Base-by-base conservation (phyloP, 2,797 vertebrate species). In the Leuciscus waleckii region DNA sequence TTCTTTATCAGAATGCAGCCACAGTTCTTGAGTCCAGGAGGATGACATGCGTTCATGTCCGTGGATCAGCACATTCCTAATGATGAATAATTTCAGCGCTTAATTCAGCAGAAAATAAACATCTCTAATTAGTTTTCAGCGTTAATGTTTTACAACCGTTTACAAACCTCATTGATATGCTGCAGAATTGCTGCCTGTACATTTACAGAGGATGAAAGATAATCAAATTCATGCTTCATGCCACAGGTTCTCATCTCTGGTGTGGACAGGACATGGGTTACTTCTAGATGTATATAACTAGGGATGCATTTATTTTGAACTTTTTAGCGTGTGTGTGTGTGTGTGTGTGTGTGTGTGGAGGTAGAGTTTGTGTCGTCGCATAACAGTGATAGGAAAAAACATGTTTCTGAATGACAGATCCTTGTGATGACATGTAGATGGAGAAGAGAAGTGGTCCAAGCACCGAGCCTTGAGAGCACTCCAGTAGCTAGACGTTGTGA, bases 121-220 rank as follows among this genome's bases (percentile, higher is more conserved):
- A 83, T 54, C 29, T 26, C 29, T 39, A 29, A 83, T 83, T 83
- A 83, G 70, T 54, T 83, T 65, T 26, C 58, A 65, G 56, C 43
- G 16, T 63, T 19, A 63, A 65, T 74, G 81, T 82, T 82, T 83
- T 83, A 65, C 58, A 75, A 32, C 37, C 1, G 4, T 32, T n/a
- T 21, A 49, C 21, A 65, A 74, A 74, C 56, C 21, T 49, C 56
- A 49, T 37, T 74, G 2, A 46, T 71, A 37, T 82, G 46, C 46
- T 39, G 65, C 51, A 23, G 10, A 14, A 23, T 29, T 46, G 26
- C 56, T 41, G 37, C 14, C 16, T 41, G 14, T 19, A 19, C 16
- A 17, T 26, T 39, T 26, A 56, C 32, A 77, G 14, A 77, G 13
- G 1, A 39, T 39, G 35, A n/a, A n/a, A 4, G 39, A 56, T 37